A percentile compares a stretch with the other conserved stretches of the same genome.
phyloP scores from a whole-genome alignment of 2,113 vertebrate species.

The Fregata magnificens region DNA sequence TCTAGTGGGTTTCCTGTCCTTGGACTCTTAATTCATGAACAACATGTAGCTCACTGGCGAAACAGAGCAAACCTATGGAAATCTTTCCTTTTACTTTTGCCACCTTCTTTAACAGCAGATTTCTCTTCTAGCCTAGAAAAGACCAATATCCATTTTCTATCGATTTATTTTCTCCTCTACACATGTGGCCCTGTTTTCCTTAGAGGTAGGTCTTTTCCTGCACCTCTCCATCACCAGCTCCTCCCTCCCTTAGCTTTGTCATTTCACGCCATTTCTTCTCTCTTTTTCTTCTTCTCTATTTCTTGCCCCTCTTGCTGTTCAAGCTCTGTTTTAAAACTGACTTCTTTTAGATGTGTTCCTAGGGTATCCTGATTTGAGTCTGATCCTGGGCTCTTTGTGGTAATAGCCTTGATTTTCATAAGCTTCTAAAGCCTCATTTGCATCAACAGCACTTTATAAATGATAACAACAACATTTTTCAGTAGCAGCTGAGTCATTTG shows the following conservation, averaged over 20 bases:
- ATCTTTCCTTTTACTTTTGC: not conserved
- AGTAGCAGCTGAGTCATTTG: slow-evolving; percentile 36
- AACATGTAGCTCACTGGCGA: not conserved
- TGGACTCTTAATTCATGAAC: not conserved
- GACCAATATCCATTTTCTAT: not conserved
- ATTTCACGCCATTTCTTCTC: not conserved
- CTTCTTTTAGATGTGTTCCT: slow-evolving; percentile 12
- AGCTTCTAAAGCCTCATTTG: slow-evolving; percentile 44
- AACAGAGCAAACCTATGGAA: not conserved
- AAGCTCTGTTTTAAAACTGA: not conserved
- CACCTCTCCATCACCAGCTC: not conserved
- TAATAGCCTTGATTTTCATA: slow-evolving; percentile 24
- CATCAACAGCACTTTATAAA: slow-evolving; percentile 36
- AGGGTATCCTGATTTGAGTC: not conserved
- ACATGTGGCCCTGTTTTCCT: not conserved
- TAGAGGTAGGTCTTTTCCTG: not conserved
- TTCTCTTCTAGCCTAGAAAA: not conserved
- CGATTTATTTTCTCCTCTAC: not conserved
- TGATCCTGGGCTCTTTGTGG: not conserved
- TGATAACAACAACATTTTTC: slow-evolving; percentile 51
- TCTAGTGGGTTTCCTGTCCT: not conserved
- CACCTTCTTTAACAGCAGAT: not conserved
- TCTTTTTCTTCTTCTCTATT: not conserved
- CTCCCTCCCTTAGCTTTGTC: not conserved
- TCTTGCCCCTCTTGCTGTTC: not conserved